These are phyloP conservation scores for Heteropelma amictum DNA, from an alignment of 2,888 invertebrate genomes.

Conservation along the genomic window DNA sequence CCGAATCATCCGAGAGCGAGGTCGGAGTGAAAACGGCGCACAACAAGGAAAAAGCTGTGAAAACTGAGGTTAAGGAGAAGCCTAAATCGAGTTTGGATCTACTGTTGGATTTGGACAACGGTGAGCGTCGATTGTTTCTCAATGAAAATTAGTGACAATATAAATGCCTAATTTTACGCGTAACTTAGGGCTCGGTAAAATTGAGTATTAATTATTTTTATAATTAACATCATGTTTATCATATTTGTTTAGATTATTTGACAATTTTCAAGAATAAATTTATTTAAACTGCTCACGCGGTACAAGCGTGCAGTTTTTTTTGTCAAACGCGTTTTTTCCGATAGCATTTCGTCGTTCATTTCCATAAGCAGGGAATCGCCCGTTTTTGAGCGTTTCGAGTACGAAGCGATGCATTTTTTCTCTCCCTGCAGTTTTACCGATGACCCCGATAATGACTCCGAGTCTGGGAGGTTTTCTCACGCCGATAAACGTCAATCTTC, in stretches of 20 bases:
- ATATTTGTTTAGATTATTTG: too few relatives aligned
- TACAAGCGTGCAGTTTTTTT: too few relatives aligned
- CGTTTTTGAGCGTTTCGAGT: conserved; percentile 64
- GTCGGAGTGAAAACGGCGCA: conserved; percentile 62
- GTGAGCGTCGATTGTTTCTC: conserved; percentile 75
- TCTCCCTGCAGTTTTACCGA: conserved; percentile 79
- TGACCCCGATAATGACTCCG: conserved; percentile 89
- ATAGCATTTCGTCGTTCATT: too few relatives aligned
- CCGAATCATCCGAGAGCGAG: conserved; percentile 69
- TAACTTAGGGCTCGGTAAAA: too few relatives aligned
- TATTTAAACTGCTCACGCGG: too few relatives aligned
- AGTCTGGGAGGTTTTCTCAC: conserved; percentile 89
- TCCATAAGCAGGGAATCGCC: too few relatives aligned
- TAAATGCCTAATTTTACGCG: too few relatives aligned
- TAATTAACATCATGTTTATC: too few relatives aligned
- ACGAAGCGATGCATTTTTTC: conserved; percentile 3
- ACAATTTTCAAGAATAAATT: too few relatives aligned
- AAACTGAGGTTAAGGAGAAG: conserved; percentile 77
- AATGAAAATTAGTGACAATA: too few relatives aligned
- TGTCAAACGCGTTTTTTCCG: too few relatives aligned
- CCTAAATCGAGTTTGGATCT: conserved; percentile 87
- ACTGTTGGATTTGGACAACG: conserved; percentile 88
- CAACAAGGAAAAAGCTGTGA: conserved; percentile 68
- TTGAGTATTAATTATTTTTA: too few relatives aligned
- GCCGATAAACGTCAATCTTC: conserved; percentile 78